Conservation (phyloP, 2,113 vertebrate species). For the Labeo rohita region DNA sequence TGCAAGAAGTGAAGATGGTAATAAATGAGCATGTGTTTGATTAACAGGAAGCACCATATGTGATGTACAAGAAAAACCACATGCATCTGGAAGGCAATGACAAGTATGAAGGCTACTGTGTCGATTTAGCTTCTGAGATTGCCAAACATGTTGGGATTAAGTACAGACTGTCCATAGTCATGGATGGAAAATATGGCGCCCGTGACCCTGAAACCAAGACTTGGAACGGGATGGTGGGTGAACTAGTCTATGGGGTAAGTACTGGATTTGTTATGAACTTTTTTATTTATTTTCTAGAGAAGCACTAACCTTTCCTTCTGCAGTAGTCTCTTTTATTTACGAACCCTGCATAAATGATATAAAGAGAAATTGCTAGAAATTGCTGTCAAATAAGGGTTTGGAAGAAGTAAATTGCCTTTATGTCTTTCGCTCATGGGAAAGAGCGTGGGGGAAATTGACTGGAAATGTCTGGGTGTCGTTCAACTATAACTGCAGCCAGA, state of each 20-base stretch:
- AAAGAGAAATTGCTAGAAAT: background rate
- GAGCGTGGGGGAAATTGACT: conserved; percentile 1
- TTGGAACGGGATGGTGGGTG: conserved; percentile 99
- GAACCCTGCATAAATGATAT: conserved; percentile 4
- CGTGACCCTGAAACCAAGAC: conserved; percentile 98
- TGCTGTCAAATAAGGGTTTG: background rate
- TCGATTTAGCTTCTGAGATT: conserved; percentile 99
- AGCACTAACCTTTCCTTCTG: background rate
- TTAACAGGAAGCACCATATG: conserved; percentile 99
- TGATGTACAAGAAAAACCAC: conserved; percentile 99
- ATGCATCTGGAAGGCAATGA: conserved; percentile 99
- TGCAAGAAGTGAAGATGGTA: conserved; percentile 60
- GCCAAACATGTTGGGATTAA: conserved; percentile 99
- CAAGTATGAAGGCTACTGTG: conserved; percentile 99
- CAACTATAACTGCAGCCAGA: conserved; percentile 8
- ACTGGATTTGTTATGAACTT: conserved; percentile 49
- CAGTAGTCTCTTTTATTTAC: background rate
- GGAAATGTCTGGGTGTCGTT: conserved; percentile 7
- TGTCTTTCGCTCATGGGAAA: background rate
- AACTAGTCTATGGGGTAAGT: conserved; percentile 99
- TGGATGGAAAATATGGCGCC: conserved; percentile 98
- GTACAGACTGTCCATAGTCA: conserved; percentile 99
- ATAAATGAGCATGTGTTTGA: conserved; percentile 82
- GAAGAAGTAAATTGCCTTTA: background rate
- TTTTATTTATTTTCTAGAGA: background rate